These are phyloP conservation scores for Cryptomyrus ogoouensis DNA, from an alignment of 2,113 vertebrate genomes.

Conservation along the genomic window DNA sequence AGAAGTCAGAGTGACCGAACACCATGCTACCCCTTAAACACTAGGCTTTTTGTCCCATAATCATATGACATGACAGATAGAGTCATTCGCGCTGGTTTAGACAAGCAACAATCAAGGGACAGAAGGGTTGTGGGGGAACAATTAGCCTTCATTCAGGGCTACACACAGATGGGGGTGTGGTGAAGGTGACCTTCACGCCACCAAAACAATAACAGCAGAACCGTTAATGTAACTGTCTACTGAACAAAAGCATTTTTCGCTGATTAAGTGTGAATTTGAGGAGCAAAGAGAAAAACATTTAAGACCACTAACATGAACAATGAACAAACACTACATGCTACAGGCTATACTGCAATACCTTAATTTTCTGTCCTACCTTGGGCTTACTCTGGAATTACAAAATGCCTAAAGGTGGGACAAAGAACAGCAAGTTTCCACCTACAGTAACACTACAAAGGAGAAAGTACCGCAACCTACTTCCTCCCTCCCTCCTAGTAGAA, in stretches of 20 bases:
- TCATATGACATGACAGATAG: slow-evolving; percentile 15
- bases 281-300: slow-evolving; percentile 17
- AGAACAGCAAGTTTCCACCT: background rate
- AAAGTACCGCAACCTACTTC: background rate
- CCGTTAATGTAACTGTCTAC: background rate
- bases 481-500: background rate
- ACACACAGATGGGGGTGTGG: background rate
- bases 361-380: background rate
- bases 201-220: slow-evolving; percentile 9
- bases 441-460: background rate
- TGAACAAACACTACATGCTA: background rate
- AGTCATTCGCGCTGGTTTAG: background rate
- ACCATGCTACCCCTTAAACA: background rate
- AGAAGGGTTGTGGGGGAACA: background rate
- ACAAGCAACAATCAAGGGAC: background rate
- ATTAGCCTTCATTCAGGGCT: background rate
- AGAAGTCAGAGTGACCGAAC: background rate
- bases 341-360: background rate
- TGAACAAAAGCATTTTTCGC: background rate
- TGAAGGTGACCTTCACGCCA: slow-evolving; percentile 19
- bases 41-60: slow-evolving; percentile 15
- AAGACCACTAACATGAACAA: background rate
- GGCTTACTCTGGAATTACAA: background rate
- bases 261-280: background rate
- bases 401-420: background rate